A percentile compares a stretch with the other conserved stretches of the same genome.
Conservation (phyloP, 2,797 vertebrate genomes). For the Chaetophractus vellerosus region DNA sequence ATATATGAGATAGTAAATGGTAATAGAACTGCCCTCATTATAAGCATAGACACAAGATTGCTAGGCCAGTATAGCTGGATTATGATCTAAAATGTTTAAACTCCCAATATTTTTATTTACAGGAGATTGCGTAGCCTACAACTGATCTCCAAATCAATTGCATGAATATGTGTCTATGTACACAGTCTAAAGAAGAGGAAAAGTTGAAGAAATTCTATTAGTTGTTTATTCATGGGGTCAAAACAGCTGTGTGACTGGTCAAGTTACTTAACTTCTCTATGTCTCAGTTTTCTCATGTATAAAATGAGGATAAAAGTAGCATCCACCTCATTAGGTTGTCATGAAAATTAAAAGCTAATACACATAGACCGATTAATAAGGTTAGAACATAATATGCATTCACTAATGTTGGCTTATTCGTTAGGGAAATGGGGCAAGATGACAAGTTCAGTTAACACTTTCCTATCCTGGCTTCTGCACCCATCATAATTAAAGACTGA, state of each 20-base stretch:
- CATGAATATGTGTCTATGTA: neutral
- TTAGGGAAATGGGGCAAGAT: neutral
- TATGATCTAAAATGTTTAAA: slow-evolving; percentile 30
- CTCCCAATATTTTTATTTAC: slow-evolving; percentile 52
- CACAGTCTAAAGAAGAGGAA: neutral
- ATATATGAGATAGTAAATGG: slow-evolving; percentile 50
- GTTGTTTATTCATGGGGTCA: slow-evolving; percentile 1
- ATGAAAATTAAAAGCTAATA: slow-evolving; percentile 48
- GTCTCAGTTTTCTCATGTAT: neutral
- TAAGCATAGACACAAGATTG: neutral
- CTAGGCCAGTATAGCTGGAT: slow-evolving; percentile 8
- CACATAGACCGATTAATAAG: neutral
- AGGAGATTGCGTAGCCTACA: neutral
- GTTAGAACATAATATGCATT: neutral
- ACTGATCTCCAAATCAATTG: slow-evolving; percentile 20
- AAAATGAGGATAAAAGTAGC: neutral
- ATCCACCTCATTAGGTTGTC: neutral
- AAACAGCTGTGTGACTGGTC: slow-evolving; percentile 1
- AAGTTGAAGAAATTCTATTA: neutral
- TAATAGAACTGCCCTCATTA: slow-evolving; percentile 52
- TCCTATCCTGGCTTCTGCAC: neutral
- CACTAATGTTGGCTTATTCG: neutral
- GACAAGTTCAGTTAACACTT: neutral
- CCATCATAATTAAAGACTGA: neutral
- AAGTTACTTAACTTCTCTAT: slow-evolving; percentile 21